A percentile compares a stretch with the other conserved stretches of the same genome.
Evolutionary conservation across 2,113 vertebrate species (phyloP).

Genomic region (Apeltes quadracus): DNA sequence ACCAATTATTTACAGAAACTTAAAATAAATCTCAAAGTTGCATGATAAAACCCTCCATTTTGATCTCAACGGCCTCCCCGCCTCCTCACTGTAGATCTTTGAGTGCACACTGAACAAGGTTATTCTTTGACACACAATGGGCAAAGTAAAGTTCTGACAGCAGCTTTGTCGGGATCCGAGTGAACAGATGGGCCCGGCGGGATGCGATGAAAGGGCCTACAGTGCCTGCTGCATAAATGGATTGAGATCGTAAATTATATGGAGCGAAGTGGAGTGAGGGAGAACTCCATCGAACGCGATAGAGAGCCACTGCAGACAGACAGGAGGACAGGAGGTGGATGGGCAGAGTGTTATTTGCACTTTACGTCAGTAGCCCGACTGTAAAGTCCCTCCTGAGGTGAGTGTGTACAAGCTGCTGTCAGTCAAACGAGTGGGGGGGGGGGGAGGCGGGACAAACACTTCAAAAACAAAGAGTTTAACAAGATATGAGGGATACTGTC

Average conservation of each 20-base stretch:
- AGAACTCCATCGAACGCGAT: slow-evolving; percentile 6
- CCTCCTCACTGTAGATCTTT: slow-evolving; percentile 6
- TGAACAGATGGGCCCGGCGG: slow-evolving; percentile 35
- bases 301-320: slow-evolving; percentile 36
- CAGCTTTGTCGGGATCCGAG: slow-evolving; percentile 26
- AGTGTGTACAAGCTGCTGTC: slow-evolving; percentile 14
- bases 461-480: slow-evolving; percentile 25
- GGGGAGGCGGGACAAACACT: slow-evolving; percentile 29
- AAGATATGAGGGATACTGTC: slow-evolving; percentile 6
- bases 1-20: too few relatives aligned
- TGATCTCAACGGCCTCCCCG: too few relatives aligned
- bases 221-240: slow-evolving; percentile 36
- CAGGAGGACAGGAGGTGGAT: slow-evolving; percentile 34
- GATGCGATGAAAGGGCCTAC: slow-evolving; percentile 29
- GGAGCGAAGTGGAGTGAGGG: not conserved
- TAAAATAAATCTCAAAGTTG: too few relatives aligned
- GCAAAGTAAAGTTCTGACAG: slow-evolving; percentile 24
- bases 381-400: slow-evolving; percentile 38
- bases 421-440: slow-evolving; percentile 12
- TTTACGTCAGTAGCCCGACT: slow-evolving; percentile 37
- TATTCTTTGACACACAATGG: slow-evolving; percentile 25
- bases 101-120: slow-evolving; percentile 17
- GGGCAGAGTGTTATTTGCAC: slow-evolving; percentile 19
- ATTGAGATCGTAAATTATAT: slow-evolving; percentile 27
- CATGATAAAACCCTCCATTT: not conserved